These are phyloP conservation scores for Penaeus vannamei DNA, from an alignment of 1,140 invertebrate species.

Conservation along the genomic window DNA sequence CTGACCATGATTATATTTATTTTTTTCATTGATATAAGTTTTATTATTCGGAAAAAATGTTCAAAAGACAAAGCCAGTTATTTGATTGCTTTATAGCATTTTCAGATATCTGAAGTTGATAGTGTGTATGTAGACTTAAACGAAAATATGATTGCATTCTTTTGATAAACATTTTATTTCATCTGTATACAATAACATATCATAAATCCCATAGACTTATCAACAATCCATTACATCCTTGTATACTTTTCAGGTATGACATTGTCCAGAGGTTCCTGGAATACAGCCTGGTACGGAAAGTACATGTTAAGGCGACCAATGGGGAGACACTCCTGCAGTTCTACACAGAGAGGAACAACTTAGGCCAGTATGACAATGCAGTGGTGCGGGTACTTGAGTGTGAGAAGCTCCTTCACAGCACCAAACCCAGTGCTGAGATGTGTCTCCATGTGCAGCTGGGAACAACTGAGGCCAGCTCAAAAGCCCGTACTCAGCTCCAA, in stretches of 20 bases:
- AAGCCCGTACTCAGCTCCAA: constrained; percentile 64
- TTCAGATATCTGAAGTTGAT: not conserved
- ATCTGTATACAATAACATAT: not conserved
- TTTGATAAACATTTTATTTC: not conserved
- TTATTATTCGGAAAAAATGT: no score
- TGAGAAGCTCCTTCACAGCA: constrained; percentile 58
- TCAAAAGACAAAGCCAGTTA: no score
- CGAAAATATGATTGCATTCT: not conserved
- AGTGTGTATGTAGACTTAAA: not conserved
- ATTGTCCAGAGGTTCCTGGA: constrained; percentile 68
- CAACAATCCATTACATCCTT: not conserved
- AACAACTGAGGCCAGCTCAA: constrained; percentile 65
- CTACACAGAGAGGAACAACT: constrained; percentile 67
- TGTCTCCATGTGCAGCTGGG: constrained; percentile 66
- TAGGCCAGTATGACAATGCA: constrained; percentile 68
- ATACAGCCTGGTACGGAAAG: constrained; percentile 66
- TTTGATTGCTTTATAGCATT: no score
- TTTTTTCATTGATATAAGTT: not conserved
- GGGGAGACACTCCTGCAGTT: constrained; percentile 67
- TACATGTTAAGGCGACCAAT: constrained; percentile 66
- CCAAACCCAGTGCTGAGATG: constrained; percentile 66
- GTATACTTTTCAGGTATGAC: constrained; percentile 61
- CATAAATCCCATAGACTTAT: not conserved
- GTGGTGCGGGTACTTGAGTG: constrained; percentile 67
- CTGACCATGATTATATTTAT: not conserved